Conservation (phyloP, 2,888 invertebrate species). For the Eupithecia pulchellata region DNA sequence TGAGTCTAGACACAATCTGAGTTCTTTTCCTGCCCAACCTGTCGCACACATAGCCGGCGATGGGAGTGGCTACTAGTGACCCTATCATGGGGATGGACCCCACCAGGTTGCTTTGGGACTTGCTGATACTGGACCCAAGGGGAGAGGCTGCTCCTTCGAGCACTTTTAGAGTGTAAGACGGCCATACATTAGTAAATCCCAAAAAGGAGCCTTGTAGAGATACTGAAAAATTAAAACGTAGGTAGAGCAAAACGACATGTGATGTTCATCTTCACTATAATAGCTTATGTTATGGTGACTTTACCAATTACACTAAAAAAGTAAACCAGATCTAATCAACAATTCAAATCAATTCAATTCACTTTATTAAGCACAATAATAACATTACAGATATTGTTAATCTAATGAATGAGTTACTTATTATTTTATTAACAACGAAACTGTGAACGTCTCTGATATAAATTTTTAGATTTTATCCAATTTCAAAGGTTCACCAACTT, state of each 20-base stretch:
- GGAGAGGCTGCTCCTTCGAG: slow-evolving; percentile 51
- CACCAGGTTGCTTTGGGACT: slow-evolving; percentile 49
- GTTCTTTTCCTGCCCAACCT: slow-evolving; percentile 54
- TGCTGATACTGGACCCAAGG: slow-evolving; percentile 46
- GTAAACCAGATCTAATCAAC: neutral
- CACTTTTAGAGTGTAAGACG: slow-evolving; percentile 52
- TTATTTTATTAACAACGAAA: too few species aligned
- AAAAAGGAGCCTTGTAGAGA: slow-evolving; percentile 41
- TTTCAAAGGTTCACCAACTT: too few species aligned
- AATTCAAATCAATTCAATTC: too few species aligned
- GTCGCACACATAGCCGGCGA: slow-evolving; percentile 48
- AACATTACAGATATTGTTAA: too few species aligned
- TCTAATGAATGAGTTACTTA: too few species aligned
- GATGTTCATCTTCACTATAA: too few species aligned
- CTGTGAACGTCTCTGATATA: neutral
- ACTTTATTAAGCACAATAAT: too few species aligned
- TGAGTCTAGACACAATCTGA: slow-evolving; percentile 46
- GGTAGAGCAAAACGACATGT: too few species aligned
- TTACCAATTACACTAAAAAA: neutral
- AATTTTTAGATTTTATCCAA: neutral
- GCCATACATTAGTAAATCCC: slow-evolving; percentile 50
- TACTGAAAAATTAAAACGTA: slow-evolving; percentile 45
- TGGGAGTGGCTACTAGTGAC: slow-evolving; percentile 41
- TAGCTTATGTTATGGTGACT: neutral
- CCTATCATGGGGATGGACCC: slow-evolving; percentile 56